phyloP scores from a whole-genome alignment of 2,888 invertebrate species.

The Papilio elwesi region DNA sequence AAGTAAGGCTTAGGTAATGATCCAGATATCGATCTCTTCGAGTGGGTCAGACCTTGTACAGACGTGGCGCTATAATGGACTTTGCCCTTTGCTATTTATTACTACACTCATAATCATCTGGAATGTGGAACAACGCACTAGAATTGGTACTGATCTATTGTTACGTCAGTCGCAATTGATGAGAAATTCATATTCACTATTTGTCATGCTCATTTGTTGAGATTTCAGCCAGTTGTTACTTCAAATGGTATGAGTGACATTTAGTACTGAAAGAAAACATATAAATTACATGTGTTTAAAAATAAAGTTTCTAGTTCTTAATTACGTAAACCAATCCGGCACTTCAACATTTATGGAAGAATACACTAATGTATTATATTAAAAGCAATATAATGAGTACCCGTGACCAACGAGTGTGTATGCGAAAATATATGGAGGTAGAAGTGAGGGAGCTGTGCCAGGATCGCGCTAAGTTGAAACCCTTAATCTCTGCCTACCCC shows the following conservation, averaged over 20 bases:
- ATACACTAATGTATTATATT: too few species aligned
- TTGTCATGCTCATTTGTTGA: constrained; percentile 10
- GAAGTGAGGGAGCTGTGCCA: too few species aligned
- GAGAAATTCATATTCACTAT: constrained; percentile 10
- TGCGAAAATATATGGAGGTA: too few species aligned
- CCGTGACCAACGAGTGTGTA: too few species aligned
- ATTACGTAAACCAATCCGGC: too few species aligned
- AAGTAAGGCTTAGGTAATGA: constrained; percentile 3
- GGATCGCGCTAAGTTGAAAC: too few species aligned
- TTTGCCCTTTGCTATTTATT: constrained; percentile 29
- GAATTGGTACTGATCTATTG: constrained; percentile 23
- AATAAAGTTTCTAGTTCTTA: too few species aligned
- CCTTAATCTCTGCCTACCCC: too few species aligned
- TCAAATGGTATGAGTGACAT: not conserved
- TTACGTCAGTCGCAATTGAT: constrained; percentile 31
- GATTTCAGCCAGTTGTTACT: not conserved
- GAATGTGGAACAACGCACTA: constrained; percentile 8
- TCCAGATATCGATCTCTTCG: not conserved
- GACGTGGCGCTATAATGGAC: constrained; percentile 25
- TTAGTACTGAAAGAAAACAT: not conserved
- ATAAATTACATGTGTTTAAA: not conserved
- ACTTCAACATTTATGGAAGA: too few species aligned
- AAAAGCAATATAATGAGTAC: too few species aligned
- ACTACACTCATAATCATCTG: constrained; percentile 15
- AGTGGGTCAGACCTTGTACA: not conserved